phyloP scores from a whole-genome alignment of 2,888 invertebrate species.

The Nephrotoma flavescens region DNA sequence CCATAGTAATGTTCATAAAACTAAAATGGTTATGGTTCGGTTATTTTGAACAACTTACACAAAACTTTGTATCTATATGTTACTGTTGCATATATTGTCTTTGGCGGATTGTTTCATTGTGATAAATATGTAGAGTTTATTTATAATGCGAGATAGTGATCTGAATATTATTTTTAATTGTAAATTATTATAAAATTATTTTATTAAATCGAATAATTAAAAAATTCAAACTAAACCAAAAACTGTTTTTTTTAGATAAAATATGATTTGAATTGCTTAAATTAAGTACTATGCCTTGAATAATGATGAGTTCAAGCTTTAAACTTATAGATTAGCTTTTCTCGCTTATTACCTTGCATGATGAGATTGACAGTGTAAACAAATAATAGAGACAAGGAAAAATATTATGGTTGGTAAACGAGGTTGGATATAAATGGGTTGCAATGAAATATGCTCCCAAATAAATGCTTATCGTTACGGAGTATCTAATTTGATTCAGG shows the following conservation, averaged over 20 bases:
- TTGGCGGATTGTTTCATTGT: background rate
- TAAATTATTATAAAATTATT: background rate
- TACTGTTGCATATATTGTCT: background rate
- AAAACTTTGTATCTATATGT: background rate
- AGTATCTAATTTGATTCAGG: too few species aligned
- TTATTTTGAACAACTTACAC: background rate
- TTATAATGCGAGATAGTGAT: background rate
- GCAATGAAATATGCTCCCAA: too few species aligned
- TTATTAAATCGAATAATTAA: background rate
- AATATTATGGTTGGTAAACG: too few species aligned
- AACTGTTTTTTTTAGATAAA: background rate
- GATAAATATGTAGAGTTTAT: background rate
- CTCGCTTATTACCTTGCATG: background rate
- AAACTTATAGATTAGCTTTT: background rate
- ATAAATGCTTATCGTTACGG: too few species aligned
- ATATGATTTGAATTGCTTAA: background rate
- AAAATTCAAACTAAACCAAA: background rate
- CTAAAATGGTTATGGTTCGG: background rate
- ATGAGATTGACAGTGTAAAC: background rate
- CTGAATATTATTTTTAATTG: background rate
- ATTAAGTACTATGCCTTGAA: background rate
- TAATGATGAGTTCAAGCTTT: background rate
- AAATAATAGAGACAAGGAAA: too few species aligned
- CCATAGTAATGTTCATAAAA: background rate
- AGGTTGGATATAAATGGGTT: too few species aligned